These are phyloP conservation scores for Lophotis ruficrista DNA, from an alignment of 2,113 vertebrate species.

Conservation along the genomic window DNA sequence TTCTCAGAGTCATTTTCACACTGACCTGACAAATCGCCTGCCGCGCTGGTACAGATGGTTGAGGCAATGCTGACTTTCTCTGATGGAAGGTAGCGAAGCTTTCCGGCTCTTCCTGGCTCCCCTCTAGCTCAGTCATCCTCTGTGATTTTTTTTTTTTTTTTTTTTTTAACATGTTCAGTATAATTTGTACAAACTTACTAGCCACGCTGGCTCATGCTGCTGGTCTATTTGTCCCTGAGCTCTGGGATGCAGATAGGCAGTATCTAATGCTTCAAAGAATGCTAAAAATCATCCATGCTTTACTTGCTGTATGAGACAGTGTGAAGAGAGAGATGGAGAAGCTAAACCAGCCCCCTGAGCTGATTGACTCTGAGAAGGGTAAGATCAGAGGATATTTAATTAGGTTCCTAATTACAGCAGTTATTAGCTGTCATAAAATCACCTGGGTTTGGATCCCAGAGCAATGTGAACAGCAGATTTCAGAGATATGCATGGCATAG, in stretches of 20 bases:
- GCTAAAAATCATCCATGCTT: not conserved
- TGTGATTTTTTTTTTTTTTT: not conserved
- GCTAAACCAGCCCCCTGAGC: not conserved
- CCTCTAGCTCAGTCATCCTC: not conserved
- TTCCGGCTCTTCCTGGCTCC: not conserved
- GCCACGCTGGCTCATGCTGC: not conserved
- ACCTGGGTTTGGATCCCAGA: not conserved
- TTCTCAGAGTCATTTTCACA: not conserved
- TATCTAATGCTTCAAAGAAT: not conserved
- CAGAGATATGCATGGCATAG: not conserved
- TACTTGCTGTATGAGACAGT: not conserved
- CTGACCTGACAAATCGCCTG: not conserved
- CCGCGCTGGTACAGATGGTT: not conserved
- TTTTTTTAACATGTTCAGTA: not conserved
- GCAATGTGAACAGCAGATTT: not conserved
- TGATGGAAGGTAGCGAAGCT: not conserved
- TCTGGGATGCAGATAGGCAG: not conserved
- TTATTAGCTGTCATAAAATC: conserved; percentile 24
- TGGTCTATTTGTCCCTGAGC: not conserved
- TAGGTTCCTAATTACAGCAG: conserved; percentile 16
- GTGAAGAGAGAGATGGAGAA: not conserved
- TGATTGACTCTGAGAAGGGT: not conserved
- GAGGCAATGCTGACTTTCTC: not conserved
- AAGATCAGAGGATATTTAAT: conserved; percentile 27
- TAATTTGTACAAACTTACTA: not conserved